Conservation (phyloP, 2,113 vertebrate genomes). For the Alligator sinensis region DNA sequence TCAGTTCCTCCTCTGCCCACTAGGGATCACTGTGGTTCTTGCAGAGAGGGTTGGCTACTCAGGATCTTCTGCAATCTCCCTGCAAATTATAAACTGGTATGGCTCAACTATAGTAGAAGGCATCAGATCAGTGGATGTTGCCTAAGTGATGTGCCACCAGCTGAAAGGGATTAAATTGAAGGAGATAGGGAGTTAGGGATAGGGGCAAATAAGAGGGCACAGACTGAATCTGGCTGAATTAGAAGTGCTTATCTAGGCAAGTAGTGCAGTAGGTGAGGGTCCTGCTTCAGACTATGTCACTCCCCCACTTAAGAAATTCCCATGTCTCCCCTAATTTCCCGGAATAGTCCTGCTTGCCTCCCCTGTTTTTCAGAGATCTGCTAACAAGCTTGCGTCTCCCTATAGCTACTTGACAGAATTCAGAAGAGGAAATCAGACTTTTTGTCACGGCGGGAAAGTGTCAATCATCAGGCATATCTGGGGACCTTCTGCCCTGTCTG, state of each 20-base stretch:
- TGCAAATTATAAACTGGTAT: neutral
- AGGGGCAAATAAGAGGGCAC: neutral
- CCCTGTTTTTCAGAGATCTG: neutral
- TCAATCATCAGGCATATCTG: neutral
- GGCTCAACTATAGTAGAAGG: neutral
- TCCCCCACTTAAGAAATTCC: neutral
- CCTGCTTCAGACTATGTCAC: neutral
- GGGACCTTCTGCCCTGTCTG: neutral
- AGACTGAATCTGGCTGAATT: neutral
- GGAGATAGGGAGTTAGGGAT: neutral
- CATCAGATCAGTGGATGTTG: neutral
- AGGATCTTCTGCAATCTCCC: neutral
- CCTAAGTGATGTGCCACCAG: neutral
- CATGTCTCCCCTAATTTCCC: neutral
- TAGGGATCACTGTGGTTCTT: neutral
- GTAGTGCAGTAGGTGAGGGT: neutral
- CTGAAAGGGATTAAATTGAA: neutral
- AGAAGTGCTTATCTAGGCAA: neutral
- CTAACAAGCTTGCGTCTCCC: neutral
- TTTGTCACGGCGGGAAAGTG: neutral
- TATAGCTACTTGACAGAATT: neutral
- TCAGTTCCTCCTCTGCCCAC: neutral
- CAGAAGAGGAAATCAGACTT: neutral
- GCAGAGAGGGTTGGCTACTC: neutral
- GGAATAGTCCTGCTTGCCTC: neutral